phyloP scores from a whole-genome alignment of 2,797 vertebrate genomes.

The Rhadinocentrus ornatus region DNA sequence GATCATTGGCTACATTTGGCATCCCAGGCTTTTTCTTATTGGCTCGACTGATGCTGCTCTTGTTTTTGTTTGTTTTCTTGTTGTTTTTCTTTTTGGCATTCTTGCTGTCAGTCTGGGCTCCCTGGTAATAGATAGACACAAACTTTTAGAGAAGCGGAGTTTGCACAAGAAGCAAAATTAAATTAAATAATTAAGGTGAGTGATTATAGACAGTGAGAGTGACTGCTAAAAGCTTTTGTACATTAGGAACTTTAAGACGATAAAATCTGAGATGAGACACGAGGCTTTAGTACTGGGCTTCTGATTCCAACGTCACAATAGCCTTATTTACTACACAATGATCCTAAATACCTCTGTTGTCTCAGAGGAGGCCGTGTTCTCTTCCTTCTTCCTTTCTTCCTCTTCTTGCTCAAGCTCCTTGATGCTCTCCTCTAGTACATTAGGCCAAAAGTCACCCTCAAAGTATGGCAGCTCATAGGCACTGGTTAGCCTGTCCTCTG shows the following conservation, averaged over 20 bases:
- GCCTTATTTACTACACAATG: neutral
- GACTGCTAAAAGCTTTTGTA: conserved; percentile 46
- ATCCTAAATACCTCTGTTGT: conserved; percentile 87
- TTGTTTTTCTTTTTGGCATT: conserved; percentile 96
- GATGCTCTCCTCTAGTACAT: conserved; percentile 98
- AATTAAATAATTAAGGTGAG: conserved; percentile 52
- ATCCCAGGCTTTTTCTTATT: conserved; percentile 99
- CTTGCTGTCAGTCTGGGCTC: conserved; percentile 87
- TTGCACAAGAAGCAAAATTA: conserved; percentile 46
- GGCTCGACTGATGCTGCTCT: conserved; percentile 93
- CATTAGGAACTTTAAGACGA: conserved; percentile 43
- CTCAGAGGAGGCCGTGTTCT: conserved; percentile 93
- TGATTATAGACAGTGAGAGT: conserved; percentile 38
- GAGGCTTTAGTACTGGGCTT: conserved; percentile 13
- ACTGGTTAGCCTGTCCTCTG: conserved; percentile 95
- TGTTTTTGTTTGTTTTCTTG: conserved; percentile 98
- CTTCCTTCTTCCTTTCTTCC: conserved; percentile 97
- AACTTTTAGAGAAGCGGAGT: conserved; percentile 32
- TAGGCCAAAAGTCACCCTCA: conserved; percentile 99
- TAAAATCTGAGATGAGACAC: conserved; percentile 34
- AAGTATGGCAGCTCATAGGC: conserved; percentile 98
- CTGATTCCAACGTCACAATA: conserved; percentile 28
- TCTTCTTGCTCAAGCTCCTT: conserved; percentile 98
- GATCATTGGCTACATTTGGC: conserved; percentile 97
- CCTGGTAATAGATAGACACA: conserved; percentile 70